These are phyloP conservation scores for Cyclina sinensis DNA, from an alignment of 1,140 invertebrate genomes.

Conservation along the genomic window DNA sequence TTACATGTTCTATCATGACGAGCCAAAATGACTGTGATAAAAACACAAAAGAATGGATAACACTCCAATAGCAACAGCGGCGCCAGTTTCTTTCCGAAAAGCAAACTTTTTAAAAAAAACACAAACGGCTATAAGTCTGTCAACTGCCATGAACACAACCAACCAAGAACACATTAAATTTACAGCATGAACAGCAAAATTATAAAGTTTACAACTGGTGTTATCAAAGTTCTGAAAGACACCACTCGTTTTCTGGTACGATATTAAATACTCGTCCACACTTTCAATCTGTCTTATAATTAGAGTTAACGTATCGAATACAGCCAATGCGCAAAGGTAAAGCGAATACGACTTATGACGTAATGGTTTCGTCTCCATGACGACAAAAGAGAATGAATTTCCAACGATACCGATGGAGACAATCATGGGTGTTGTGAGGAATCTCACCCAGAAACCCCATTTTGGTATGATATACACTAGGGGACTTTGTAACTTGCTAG, in stretches of 20 bases:
- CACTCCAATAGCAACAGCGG: constrained; percentile 72
- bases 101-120: constrained; percentile 76
- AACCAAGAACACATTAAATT: constrained; percentile 82
- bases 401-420: constrained; percentile 75
- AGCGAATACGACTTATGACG: constrained; percentile 77
- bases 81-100: constrained; percentile 73
- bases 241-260: constrained; percentile 7
- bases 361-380: constrained; percentile 76
- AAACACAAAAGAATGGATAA: constrained; percentile 69
- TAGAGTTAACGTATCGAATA: constrained; percentile 77
- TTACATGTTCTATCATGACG: constrained; percentile 30
- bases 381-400: constrained; percentile 76
- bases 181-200: constrained; percentile 73
- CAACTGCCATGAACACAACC: constrained; percentile 80
- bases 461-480: too few relatives aligned
- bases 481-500: too few relatives aligned
- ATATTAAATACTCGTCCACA: constrained; percentile 60
- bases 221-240: constrained; percentile 64
- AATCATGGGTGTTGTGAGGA: constrained; percentile 70
- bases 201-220: constrained; percentile 74
- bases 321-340: constrained; percentile 75
- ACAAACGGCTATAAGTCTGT: constrained; percentile 79
- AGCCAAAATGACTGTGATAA: constrained; percentile 27
- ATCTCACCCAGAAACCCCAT: constrained; percentile 78
- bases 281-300: constrained; percentile 59